Conservation (phyloP, 2,888 invertebrate species). For the Lottia scabra region DNA sequence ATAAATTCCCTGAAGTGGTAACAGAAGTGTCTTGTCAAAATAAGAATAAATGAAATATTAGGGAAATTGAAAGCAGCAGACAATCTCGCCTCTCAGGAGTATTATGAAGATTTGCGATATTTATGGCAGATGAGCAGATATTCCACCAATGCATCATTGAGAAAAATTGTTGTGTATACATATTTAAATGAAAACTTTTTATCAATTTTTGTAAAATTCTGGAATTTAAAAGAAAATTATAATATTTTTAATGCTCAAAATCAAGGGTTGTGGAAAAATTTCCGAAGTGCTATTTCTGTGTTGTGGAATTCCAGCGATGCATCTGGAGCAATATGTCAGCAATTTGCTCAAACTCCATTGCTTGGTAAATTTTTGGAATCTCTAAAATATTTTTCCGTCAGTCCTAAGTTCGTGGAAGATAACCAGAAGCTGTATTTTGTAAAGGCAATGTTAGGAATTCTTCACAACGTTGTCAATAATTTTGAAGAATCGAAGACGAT, state of each 20-base stretch:
- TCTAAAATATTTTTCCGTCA: constrained; percentile 11
- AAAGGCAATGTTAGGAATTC: constrained; percentile 61
- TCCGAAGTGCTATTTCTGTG: constrained; percentile 49
- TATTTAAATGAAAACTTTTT: constrained; percentile 14
- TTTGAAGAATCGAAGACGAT: constrained; percentile 46
- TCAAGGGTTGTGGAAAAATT: constrained; percentile 37
- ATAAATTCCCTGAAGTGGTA: background rate
- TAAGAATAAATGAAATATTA: constrained; percentile 3
- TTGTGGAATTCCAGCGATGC: constrained; percentile 61
- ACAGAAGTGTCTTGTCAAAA: background rate
- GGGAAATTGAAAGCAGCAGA: constrained; percentile 4
- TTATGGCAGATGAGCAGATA: constrained; percentile 15
- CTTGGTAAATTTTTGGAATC: constrained; percentile 14
- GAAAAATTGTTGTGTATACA: constrained; percentile 6
- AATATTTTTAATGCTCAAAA: constrained; percentile 27
- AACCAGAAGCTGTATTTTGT: constrained; percentile 42
- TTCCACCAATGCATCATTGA: constrained; percentile 3
- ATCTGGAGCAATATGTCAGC: constrained; percentile 50
- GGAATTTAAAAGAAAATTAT: constrained; percentile 30
- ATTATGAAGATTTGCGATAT: constrained; percentile 11
- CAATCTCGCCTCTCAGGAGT: background rate
- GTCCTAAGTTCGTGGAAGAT: constrained; percentile 30
- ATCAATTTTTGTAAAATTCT: constrained; percentile 13
- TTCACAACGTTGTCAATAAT: constrained; percentile 62
- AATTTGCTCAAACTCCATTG: constrained; percentile 34